Conservation (phyloP, 1,140 invertebrate species). For the Eupeodes corollae region DNA sequence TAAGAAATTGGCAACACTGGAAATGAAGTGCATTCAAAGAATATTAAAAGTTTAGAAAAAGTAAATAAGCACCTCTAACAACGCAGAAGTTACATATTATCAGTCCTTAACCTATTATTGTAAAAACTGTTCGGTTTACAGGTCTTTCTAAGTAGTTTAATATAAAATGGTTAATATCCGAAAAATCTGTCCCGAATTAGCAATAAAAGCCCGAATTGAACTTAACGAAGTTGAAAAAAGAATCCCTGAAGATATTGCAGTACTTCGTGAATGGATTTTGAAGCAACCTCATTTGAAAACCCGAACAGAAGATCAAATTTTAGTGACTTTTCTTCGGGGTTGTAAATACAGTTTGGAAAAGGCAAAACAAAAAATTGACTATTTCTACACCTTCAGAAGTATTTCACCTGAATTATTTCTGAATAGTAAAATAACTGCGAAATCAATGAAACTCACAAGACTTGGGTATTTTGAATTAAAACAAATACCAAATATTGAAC, state of each 20-base stretch:
- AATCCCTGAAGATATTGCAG: conserved; percentile 39
- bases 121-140: no score
- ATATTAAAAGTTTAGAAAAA: no score
- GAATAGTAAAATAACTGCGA: conserved; percentile 25
- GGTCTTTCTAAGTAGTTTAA: no score
- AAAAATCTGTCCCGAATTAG: conserved; percentile 38
- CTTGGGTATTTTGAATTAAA: conserved; percentile 16
- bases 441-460: conserved; percentile 19
- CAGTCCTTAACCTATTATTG: no score
- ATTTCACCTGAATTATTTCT: conserved; percentile 18
- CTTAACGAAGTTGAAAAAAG: conserved; percentile 45
- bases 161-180: conserved; percentile 38
- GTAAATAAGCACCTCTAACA: no score
- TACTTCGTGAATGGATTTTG: conserved; percentile 48
- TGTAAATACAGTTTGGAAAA: conserved; percentile 54
- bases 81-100: no score
- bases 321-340: conserved; percentile 50
- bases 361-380: conserved; percentile 52
- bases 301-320: conserved; percentile 46
- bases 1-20: no score
- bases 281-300: conserved; percentile 47
- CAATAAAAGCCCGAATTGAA: conserved; percentile 42
- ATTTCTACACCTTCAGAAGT: conserved; percentile 33
- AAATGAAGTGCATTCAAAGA: no score
- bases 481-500: neutral